Conservation (phyloP, 2,113 vertebrate genomes). For the Chloroceryle aenea region DNA sequence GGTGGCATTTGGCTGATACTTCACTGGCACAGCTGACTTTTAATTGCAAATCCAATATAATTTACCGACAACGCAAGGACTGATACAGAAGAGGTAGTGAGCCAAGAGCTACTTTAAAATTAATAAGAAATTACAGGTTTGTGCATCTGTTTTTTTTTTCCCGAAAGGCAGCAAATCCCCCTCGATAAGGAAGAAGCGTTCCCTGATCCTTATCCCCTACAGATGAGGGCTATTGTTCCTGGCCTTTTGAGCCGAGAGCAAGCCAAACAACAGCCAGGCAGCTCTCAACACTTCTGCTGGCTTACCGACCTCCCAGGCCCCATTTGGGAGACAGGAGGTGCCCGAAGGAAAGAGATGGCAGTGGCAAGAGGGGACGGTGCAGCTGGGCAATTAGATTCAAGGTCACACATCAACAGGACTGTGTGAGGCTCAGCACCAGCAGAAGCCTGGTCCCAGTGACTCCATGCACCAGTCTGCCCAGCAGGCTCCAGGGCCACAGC, state of each 20-base stretch:
- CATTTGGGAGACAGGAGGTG: not conserved
- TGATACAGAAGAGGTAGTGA: not conserved
- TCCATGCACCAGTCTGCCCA: accelerated
- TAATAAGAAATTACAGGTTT: conserved; percentile 40
- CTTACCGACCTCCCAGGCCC: not conserved
- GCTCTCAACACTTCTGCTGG: not conserved
- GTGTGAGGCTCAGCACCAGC: accelerated
- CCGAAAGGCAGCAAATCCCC: not conserved
- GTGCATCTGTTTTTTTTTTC: not conserved
- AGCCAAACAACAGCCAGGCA: not conserved
- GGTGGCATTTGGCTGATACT: conserved; percentile 54
- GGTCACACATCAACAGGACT: not conserved
- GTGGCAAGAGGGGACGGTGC: not conserved
- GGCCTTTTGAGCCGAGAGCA: not conserved
- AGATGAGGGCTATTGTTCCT: not conserved
- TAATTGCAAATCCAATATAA: conserved; percentile 62
- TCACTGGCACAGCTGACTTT: conserved; percentile 65
- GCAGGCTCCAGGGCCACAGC: not conserved
- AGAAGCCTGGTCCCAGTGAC: not conserved
- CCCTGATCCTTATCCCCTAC: not conserved
- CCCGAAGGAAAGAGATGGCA: accelerated
- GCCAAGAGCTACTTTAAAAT: conserved; percentile 62
- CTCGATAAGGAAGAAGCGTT: accelerated
- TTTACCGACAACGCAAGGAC: conserved; percentile 36
- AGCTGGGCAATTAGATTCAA: accelerated